Conservation (phyloP, 2,888 invertebrate genomes). For the Sphinx pinastri region DNA sequence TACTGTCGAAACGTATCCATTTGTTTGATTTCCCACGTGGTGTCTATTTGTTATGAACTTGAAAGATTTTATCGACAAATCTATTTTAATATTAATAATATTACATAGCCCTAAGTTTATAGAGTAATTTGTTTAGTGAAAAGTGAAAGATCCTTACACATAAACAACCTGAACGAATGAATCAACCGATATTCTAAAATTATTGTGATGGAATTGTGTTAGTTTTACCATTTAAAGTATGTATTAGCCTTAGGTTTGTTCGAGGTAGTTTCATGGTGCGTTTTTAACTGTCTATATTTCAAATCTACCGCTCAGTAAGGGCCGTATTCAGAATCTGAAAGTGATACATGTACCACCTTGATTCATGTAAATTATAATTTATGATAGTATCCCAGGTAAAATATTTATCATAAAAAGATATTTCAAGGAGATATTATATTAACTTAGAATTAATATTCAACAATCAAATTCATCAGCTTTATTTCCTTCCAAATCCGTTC, state of each 20-base stretch:
- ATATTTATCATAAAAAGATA: background rate
- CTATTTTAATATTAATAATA: slow-evolving; percentile 69
- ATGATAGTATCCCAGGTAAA: no score
- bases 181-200: slow-evolving; percentile 83
- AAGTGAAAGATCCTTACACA: slow-evolving; percentile 49
- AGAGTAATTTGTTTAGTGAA: slow-evolving; percentile 40
- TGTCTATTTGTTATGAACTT: slow-evolving; percentile 66
- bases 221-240: slow-evolving; percentile 66
- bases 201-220: slow-evolving; percentile 83
- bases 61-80: slow-evolving; percentile 81
- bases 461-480: background rate
- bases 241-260: slow-evolving; percentile 46
- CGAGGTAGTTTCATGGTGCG: slow-evolving; percentile 31
- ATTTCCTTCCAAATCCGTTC: background rate
- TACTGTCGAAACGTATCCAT: slow-evolving; percentile 24
- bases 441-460: background rate
- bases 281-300: slow-evolving; percentile 38
- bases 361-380: no score
- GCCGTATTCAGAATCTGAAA: background rate
- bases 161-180: slow-evolving; percentile 71
- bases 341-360: background rate
- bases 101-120: slow-evolving; percentile 44
- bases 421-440: background rate
- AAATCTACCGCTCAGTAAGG: slow-evolving; percentile 15
- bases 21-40: slow-evolving; percentile 51